Evolutionary conservation across 2,797 vertebrate species (phyloP), one percentile per base, ranked within the genome.

Genomic region (Spheniscus humboldti): DNA sequence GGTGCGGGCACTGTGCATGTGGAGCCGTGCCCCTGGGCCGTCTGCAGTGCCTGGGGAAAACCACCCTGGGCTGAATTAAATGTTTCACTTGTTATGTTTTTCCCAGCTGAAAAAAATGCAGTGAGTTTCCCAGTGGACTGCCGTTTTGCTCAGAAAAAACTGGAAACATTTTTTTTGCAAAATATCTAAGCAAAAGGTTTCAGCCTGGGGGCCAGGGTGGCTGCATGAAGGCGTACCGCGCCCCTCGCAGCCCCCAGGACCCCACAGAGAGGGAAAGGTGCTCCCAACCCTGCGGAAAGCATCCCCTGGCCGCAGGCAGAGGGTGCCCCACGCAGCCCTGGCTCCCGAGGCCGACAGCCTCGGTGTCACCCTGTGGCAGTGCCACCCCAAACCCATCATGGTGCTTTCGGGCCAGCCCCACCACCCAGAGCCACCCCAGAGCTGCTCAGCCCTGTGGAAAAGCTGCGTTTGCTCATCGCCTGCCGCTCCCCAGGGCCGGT

Each of bases 341-440:
- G 45, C 55, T 67, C 35, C 43, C 1, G 4, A 79, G 28, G 63
- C 56, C 4, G 24, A 15, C 39, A 45, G 57, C 23, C 57, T 39
- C 2, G 0, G 19, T 41, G 37, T 50, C 47, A 86, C 37, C 27
- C 41, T 48, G 56, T 25, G 22, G 24, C 53, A 56, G 24, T 56
- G 37, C 35, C 60, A 45, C 28, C 48, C 60, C 71, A 82, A 90
- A 79, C 4, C 15, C 12, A 37, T 6, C 11, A 18, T 0, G 7
- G 37, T 69, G 67, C 37, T 85, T 76, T 69, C 0, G 2, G 57
- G 71, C 19, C 53, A 53, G 62, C 1, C 8, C 23, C 0, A 0
- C 41, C n/a, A 73, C 33, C 16, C 24, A 50, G 66, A 75, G 33
- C 28, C 68, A 62, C 12, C 28, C 35, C 31, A 45, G 52, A 73